Evolutionary conservation across 2,888 invertebrate species (phyloP), one percentile per base, ranked within the genome.

Genomic region (Elysia crispata): DNA sequence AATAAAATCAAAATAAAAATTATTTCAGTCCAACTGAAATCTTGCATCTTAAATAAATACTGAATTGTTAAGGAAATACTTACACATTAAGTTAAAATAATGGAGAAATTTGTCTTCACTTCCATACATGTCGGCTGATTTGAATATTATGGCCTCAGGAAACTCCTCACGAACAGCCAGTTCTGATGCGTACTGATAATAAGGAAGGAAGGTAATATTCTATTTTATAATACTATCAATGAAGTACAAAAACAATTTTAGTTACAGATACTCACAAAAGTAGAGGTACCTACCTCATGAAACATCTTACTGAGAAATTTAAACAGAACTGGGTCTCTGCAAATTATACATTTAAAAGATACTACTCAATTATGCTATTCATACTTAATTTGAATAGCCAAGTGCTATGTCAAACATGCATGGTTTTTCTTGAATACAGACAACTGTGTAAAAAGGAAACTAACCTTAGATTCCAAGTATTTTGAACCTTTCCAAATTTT

Each of bases 121-220:
- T 0, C 98, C 99, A 93, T 96, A 98, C 79, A 98, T 95, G 90
- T 96, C 96, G 0, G 98, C 93, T n/a, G 99, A 98, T 80, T 97
- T 94, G 85, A 99, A 94, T 83, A 99, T 96, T 0, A 96, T 97
- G 11, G 98, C 99, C 76, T 97, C 95, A 0, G 99, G 99, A 92
- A 98, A 99, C 92, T 98, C 98, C 88, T 97, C 95, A 76, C 94
- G 94, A 0, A 99, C 97, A n/a, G 96, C 98, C 86, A 94, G 89
- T 92, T 99, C 99, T 20, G 99, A 98, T n/a, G 81, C 74, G 8
- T 77, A 81, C 83, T 82, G 80, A 8, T 41, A 11, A 41, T 11
- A 41, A 41, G 11, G 66, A 82, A 33, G 31, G 20, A n/a, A 70
- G 31, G 15, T 31, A 70, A 31, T 18, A n/a, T 13, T 6, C 31